Conservation (phyloP, 2,797 vertebrate genomes). For the Silurus aristotelis region DNA sequence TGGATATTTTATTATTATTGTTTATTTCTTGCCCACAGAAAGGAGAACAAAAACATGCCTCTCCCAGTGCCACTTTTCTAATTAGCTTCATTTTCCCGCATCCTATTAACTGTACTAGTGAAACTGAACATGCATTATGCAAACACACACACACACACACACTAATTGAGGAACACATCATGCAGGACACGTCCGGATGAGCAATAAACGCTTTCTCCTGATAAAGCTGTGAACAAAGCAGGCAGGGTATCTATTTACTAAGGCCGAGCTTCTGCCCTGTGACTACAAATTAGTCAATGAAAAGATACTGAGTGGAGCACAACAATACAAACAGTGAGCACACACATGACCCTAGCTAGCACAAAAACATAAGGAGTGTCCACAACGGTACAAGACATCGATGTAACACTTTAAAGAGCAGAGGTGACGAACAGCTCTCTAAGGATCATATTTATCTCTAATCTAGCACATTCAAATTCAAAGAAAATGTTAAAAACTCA, state of each 20-base stretch:
- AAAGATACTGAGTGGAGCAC: neutral
- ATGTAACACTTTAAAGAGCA: neutral
- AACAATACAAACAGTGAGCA: neutral
- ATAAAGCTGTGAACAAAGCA: neutral
- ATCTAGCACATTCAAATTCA: neutral
- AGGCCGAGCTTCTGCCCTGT: neutral
- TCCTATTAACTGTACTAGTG: neutral
- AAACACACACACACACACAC: neutral
- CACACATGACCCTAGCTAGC: neutral
- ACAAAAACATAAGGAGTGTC: neutral
- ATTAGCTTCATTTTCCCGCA: neutral
- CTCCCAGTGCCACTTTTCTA: neutral
- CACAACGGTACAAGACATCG: neutral
- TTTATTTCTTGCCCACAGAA: neutral
- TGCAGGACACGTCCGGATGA: neutral
- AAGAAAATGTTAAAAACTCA: neutral
- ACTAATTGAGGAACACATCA: constrained; percentile 4
- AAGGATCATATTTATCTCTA: neutral
- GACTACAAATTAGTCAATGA: constrained; percentile 4
- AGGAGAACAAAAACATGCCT: neutral
- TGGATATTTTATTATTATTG: neutral
- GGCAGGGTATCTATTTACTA: neutral
- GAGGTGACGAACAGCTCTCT: neutral
- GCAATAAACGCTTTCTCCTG: neutral
- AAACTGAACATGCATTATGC: neutral